Evolutionary conservation across 2,888 invertebrate species (phyloP).

Genomic region (Dasysyrphus albostriatus): DNA sequence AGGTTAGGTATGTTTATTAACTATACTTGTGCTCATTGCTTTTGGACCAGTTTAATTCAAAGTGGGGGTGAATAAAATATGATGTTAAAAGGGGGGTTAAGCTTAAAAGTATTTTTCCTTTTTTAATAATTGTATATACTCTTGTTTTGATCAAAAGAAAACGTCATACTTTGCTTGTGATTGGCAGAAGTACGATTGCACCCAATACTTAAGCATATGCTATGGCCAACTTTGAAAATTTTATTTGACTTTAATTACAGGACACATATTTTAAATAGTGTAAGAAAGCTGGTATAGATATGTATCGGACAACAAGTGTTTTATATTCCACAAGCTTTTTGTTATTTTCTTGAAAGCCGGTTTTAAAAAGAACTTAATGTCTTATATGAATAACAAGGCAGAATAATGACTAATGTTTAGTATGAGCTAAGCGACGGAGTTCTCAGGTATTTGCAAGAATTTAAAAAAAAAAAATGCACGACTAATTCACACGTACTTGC

Average conservation of each 20-base stretch:
- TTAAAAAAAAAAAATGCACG: too few relatives aligned
- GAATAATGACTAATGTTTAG: neutral
- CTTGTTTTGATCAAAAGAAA: neutral
- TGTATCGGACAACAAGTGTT: conserved; percentile 29
- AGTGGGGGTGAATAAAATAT: conserved; percentile 17
- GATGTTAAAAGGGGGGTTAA: neutral
- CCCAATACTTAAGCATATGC: neutral
- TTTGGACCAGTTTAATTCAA: conserved; percentile 22
- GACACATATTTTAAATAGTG: conserved; percentile 13
- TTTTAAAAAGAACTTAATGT: neutral
- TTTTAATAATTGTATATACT: neutral
- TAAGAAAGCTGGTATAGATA: conserved; percentile 22
- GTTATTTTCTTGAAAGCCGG: neutral
- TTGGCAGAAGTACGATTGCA: neutral
- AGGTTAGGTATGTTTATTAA: conserved; percentile 9
- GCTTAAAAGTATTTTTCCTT: neutral
- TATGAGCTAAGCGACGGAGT: neutral
- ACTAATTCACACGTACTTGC: too few relatives aligned
- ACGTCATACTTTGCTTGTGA: neutral
- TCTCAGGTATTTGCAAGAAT: neutral
- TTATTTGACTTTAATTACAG: neutral
- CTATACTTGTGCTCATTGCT: conserved; percentile 11
- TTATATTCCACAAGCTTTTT: conserved; percentile 47
- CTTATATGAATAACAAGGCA: neutral
- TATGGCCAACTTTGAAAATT: neutral